Conservation (phyloP, 1,140 invertebrate species). For the Steinernema khuongi region DNA sequence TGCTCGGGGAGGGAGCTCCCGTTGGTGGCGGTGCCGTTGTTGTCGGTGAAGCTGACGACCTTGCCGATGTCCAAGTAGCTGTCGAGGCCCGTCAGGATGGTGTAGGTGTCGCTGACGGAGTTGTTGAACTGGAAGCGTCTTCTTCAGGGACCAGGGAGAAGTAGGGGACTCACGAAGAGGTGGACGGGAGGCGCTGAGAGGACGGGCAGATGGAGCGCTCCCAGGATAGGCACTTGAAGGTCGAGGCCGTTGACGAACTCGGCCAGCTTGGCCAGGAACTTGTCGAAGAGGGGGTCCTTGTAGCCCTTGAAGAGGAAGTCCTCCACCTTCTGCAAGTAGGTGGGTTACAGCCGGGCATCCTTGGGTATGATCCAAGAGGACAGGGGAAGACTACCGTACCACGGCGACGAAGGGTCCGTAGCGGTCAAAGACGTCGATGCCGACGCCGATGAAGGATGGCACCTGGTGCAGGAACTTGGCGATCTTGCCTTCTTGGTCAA, state of each 20-base stretch:
- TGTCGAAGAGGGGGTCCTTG: conserved; percentile 24
- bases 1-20: neutral
- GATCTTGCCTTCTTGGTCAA: too few species aligned
- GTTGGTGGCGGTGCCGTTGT: neutral
- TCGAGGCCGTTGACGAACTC: conserved; percentile 18
- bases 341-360: too few species aligned
- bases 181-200: neutral
- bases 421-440: neutral
- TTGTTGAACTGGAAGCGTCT: neutral
- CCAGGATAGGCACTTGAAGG: neutral
- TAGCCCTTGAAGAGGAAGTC: conserved; percentile 32
- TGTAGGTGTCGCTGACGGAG: neutral
- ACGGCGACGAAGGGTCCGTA: conserved; percentile 25
- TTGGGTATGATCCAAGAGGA: too few species aligned
- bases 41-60: neutral
- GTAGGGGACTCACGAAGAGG: neutral
- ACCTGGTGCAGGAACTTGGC: neutral
- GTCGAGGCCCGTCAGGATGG: neutral
- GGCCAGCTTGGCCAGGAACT: conserved; percentile 4
- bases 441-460: neutral
- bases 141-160: neutral
- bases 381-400: conserved; percentile 16
- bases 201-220: neutral
- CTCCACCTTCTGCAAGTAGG: conserved; percentile 33
- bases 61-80: neutral